Percentiles rank a stretch among this genome's conserved stretches.
phyloP scores from a whole-genome alignment of 2,888 invertebrate genomes.

The Neoaliturus tenellus region DNA sequence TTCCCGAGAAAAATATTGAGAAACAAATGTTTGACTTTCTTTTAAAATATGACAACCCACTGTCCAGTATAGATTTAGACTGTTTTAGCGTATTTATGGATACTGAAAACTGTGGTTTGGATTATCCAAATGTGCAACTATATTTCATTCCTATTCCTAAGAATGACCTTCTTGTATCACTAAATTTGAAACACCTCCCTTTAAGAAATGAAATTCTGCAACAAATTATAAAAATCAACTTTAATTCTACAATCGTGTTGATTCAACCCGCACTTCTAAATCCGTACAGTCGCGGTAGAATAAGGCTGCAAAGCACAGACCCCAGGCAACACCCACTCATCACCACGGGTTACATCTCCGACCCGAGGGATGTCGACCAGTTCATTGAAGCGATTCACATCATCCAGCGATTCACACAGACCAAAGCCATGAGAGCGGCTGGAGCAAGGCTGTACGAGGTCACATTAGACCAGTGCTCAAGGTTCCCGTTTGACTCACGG shows the following conservation, averaged over 20 bases:
- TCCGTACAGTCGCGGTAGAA: slow-evolving; percentile 2
- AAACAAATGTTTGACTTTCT: slow-evolving; percentile 17
- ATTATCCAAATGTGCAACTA: background rate
- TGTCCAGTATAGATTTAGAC: slow-evolving; percentile 6
- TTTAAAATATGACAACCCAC: background rate
- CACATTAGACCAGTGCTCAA: background rate
- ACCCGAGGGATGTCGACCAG: background rate
- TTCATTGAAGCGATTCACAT: slow-evolving; percentile 26
- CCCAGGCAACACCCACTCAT: background rate
- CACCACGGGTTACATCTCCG: slow-evolving; percentile 14
- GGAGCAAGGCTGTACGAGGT: slow-evolving; percentile 40
- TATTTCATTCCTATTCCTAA: background rate
- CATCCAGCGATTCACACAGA: background rate
- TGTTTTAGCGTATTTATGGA: slow-evolving; percentile 39
- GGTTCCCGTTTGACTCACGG: background rate
- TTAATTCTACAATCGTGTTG: background rate
- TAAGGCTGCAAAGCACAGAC: background rate
- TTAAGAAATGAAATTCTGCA: background rate
- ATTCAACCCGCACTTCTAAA: background rate
- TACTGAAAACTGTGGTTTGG: background rate
- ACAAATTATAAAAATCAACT: background rate
- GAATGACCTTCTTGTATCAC: background rate
- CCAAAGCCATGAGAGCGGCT: slow-evolving; percentile 36
- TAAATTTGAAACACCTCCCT: background rate
- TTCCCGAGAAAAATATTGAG: background rate